phyloP scores from a whole-genome alignment of 2,113 vertebrate genomes.

The Orthonyx spaldingii region DNA sequence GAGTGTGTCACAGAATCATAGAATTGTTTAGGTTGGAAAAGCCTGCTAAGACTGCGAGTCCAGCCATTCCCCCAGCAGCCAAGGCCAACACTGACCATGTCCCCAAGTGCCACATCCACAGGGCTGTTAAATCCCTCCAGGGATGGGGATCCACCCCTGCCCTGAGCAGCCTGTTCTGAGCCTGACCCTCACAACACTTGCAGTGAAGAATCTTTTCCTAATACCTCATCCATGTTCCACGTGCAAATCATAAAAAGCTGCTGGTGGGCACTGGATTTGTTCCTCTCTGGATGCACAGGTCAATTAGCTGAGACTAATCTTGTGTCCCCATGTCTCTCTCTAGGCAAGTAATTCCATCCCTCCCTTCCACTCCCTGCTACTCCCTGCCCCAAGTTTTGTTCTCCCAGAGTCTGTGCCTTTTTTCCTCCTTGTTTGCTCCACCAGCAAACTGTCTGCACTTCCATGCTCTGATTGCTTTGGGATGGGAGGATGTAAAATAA shows the following conservation, averaged over 20 bases:
- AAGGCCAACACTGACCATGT: not conserved
- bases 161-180: not conserved
- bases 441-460: accelerated
- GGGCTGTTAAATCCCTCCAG: not conserved
- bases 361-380: not conserved
- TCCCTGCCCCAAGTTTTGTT: not conserved
- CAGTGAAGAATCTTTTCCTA: not conserved
- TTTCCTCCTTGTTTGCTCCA: not conserved
- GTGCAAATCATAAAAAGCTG: not conserved
- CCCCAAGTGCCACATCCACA: not conserved
- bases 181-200: not conserved
- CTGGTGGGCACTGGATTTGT: not conserved
- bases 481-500: not conserved
- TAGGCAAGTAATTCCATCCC: not conserved
- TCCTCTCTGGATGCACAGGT: not conserved
- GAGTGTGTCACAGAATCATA: too few relatives aligned
- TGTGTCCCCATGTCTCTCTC: accelerated
- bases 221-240: not conserved
- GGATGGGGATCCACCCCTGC: not conserved
- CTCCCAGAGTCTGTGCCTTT: not conserved
- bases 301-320: not conserved
- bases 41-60: not conserved
- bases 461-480: not conserved
- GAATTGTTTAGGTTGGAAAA: not conserved
- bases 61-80: not conserved